A percentile compares a stretch with the other conserved stretches of the same genome.
phyloP scores from a whole-genome alignment of 2,888 invertebrate species.

The Diarsia mendica region DNA sequence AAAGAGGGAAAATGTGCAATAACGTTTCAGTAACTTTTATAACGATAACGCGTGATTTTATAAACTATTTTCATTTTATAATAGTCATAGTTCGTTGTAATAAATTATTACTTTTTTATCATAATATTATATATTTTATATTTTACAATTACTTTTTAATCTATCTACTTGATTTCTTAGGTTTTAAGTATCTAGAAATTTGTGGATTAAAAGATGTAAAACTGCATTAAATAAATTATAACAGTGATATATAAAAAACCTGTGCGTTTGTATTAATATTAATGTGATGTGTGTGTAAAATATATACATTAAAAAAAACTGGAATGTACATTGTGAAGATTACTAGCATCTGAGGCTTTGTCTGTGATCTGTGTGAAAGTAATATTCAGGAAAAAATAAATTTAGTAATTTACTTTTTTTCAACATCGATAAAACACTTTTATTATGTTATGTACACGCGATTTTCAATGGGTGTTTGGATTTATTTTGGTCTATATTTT shows the following conservation, averaged over 20 bases:
- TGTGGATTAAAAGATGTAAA: constrained; percentile 60
- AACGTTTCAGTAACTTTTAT: constrained; percentile 61
- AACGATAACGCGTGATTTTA: constrained; percentile 71
- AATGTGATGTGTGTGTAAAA: constrained; percentile 65
- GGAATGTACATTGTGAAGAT: constrained; percentile 84
- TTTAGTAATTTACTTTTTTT: constrained; percentile 68
- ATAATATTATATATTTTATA: constrained; percentile 65
- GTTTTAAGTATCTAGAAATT: constrained; percentile 77
- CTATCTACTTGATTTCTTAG: constrained; percentile 83
- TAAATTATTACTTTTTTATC: constrained; percentile 77
- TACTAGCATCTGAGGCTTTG: constrained; percentile 87
- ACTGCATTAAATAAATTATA: constrained; percentile 70
- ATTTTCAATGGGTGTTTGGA: constrained; percentile 81
- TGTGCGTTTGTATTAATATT: constrained; percentile 74
- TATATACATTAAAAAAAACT: constrained; percentile 61
- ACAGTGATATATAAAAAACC: constrained; percentile 77
- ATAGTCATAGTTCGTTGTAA: constrained; percentile 85
- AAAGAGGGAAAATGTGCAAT: constrained; percentile 58
- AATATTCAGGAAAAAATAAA: constrained; percentile 70
- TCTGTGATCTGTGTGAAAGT: constrained; percentile 76
- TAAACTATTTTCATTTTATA: constrained; percentile 77
- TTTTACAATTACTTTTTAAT: constrained; percentile 75
- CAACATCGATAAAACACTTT: constrained; percentile 84
- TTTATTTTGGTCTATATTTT: constrained; percentile 88
- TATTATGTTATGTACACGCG: constrained; percentile 77